These are phyloP conservation scores for Chelidonichthys spinosus DNA, from an alignment of 2,797 vertebrate genomes.

Conservation along the genomic window DNA sequence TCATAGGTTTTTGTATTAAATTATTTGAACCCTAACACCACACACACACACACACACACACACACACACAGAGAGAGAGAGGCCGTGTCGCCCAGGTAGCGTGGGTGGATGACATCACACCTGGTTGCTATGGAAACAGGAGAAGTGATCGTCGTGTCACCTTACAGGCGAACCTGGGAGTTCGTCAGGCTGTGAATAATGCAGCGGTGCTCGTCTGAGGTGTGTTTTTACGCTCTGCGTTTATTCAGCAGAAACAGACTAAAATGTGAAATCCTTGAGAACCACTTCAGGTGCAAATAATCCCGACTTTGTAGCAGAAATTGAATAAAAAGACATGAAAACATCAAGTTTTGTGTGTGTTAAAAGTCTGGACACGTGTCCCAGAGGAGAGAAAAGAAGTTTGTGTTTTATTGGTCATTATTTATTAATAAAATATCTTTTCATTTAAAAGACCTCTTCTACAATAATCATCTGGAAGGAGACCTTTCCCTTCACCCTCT, in stretches of 20 bases:
- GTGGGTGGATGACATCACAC: constrained; percentile 34
- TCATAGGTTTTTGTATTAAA: constrained; percentile 43
- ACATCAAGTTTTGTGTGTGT: constrained; percentile 6
- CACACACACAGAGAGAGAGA: too few species aligned
- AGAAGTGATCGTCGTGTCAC: constrained; percentile 65
- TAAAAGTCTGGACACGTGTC: background rate
- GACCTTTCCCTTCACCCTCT: background rate
- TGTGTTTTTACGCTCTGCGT: constrained; percentile 26
- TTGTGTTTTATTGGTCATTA: too few species aligned
- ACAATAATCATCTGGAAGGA: too few species aligned
- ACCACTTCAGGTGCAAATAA: constrained; percentile 31
- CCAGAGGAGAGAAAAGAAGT: too few species aligned
- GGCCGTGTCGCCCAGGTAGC: background rate
- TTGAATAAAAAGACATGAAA: constrained; percentile 29
- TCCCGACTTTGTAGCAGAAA: constrained; percentile 11
- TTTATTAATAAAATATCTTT: background rate
- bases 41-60: background rate
- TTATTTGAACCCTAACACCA: constrained; percentile 31
- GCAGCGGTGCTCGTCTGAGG: background rate
- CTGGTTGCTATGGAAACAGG: constrained; percentile 63
- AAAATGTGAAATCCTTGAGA: constrained; percentile 56
- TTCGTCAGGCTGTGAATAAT: constrained; percentile 60
- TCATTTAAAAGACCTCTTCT: too few species aligned
- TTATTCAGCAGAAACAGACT: constrained; percentile 21
- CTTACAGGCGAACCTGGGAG: constrained; percentile 48